Conservation (phyloP, 2,113 vertebrate species). For the Elachura formosa region DNA sequence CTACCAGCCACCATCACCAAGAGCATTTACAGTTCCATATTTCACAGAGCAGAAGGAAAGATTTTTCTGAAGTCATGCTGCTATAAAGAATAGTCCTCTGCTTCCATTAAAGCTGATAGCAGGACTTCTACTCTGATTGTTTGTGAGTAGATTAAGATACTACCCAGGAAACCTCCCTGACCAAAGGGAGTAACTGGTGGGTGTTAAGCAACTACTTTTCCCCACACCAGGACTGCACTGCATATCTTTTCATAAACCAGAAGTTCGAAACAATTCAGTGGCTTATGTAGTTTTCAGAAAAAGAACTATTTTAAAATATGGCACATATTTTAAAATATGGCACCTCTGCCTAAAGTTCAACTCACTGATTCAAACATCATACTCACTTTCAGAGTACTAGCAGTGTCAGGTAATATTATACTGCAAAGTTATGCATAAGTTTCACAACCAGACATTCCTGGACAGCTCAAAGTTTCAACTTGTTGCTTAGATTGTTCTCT, state of each 20-base stretch:
- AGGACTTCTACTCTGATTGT: neutral
- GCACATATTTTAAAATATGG: neutral
- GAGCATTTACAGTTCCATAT: neutral
- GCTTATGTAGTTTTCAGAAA: neutral
- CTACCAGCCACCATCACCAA: neutral
- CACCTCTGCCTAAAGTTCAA: neutral
- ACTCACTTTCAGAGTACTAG: neutral
- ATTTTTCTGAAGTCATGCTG: neutral
- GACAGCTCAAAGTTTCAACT: neutral
- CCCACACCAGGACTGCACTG: neutral
- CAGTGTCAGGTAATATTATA: neutral
- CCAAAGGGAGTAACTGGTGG: fast-evolving
- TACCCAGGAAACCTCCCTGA: neutral
- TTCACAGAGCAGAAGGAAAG: neutral
- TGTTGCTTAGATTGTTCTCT: neutral
- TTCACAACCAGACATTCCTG: neutral
- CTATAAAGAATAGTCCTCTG: neutral
- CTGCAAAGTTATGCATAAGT: neutral
- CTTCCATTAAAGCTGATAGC: neutral
- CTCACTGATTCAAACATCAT: neutral
- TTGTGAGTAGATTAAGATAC: neutral
- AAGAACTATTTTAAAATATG: neutral
- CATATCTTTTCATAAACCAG: neutral
- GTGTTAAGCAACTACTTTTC: neutral
- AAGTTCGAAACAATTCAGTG: neutral